Evolutionary conservation across 1,140 invertebrate genomes (phyloP), one percentile per base, ranked within the genome.

Genomic region (Solenopsis fugax): DNA sequence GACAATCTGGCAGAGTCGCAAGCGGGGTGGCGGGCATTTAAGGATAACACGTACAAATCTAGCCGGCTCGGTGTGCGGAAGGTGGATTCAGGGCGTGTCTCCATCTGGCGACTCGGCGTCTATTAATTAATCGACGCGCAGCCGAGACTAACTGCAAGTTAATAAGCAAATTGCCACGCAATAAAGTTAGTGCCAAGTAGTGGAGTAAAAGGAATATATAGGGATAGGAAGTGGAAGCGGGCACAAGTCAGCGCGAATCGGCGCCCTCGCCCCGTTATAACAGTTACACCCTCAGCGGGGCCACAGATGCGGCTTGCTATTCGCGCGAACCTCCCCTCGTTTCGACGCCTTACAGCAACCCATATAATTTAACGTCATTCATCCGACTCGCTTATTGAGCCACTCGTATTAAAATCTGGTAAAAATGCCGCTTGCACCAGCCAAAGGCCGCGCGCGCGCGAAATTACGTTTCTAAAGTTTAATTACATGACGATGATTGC

Each of bases 111-210:
- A 93, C 93, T 93, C 90, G 89, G 90, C 91, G 91, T 84, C 94
- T 91, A 94, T 95, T 95, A 95, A 95, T 95, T 95, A 95, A 95
- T 95, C 89, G 94, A 93, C 91, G 93, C 94, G 93, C 92, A 94
- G 91, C 92, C 93, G 93, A 94, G 91, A 93, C 94, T 94, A 95
- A 95, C 93, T 94, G 93, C 93, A 90, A 95, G 93, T 95, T 95
- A 94, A 95, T 95, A 95, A 95, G 94, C 94, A 95, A 95, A 95
- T 95, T 95, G 94, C 93, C 89, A 92, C 91, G 94, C 93, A 94
- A 95, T 95, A 95, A 95, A 95, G 93, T 94, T 93, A 89, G 91
- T 88, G 92, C 90, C 86, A 90, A 88, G 89, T 88, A 75, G 65
- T 24, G 41, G 45, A 85, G 80, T 54, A 88, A 90, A 87, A 84